These are phyloP conservation scores for Ovis canadensis DNA, from an alignment of 2,113 vertebrate genomes.

Conservation along the genomic window DNA sequence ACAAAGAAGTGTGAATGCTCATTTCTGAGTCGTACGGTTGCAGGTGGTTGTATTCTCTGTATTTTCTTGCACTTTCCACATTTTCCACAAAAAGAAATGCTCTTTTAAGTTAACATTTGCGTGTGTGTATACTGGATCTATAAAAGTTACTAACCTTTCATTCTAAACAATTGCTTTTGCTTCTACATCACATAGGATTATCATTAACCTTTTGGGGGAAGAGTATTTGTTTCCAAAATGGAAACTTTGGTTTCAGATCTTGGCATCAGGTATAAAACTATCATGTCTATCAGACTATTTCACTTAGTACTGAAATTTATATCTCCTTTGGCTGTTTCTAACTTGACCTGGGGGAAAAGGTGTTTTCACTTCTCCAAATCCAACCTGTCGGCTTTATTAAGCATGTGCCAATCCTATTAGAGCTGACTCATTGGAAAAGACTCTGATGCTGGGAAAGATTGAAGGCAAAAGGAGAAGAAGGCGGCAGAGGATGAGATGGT, in stretches of 20 bases:
- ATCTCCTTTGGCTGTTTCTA: conserved; percentile 24
- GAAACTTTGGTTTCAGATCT: not conserved
- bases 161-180: not conserved
- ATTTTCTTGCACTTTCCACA: not conserved
- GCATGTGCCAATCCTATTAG: not conserved
- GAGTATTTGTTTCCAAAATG: not conserved
- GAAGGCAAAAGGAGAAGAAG: not conserved
- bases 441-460: not conserved
- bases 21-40: not conserved
- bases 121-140: not conserved
- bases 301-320: not conserved
- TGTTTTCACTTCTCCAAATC: conserved; percentile 67
- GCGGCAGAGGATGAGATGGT: not conserved
- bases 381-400: conserved; percentile 63
- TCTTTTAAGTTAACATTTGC: not conserved
- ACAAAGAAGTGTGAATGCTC: not conserved
- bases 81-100: not conserved
- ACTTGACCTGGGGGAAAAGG: conserved; percentile 26
- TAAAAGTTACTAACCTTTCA: not conserved
- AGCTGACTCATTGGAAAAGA: not conserved
- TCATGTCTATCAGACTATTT: not conserved
- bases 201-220: not conserved
- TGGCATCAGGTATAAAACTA: not conserved
- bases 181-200: not conserved
- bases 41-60: not conserved